Base-by-base conservation (phyloP, 2,113 vertebrate species). In the Hiodon alosoides region DNA sequence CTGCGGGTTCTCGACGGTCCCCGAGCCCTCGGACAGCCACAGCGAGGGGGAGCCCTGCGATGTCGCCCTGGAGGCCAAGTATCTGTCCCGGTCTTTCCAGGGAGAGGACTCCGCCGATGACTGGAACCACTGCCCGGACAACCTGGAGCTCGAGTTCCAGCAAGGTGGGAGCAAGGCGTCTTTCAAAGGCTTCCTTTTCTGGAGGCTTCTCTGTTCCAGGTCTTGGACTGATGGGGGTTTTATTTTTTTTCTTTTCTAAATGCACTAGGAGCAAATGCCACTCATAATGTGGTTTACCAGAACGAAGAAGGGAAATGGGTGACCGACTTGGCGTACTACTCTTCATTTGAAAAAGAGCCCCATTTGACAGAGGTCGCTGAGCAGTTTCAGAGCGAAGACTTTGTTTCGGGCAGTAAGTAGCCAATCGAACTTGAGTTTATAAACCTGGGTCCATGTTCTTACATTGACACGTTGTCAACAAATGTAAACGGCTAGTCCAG, bases 231-330 rank as follows among this genome's bases (percentile, higher is more conserved):
- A 46, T 4, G 16, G 16, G 46, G 9, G 3, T 31, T 9, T 5
- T 58, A 51, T 53, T 10, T 11, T 62, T 54, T 9, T 7, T 13
- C 48, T 53, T 5, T 9, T n/a, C 3, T 69, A 64, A 16, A 59
- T 54, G 89, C 90, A 76, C 72, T 80, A 95, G 94, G 79, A 67
- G 74, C 57, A 52, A 85, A 79, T 76, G 72, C 80, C 48, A 75
- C 87, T 58, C 90, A 93, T 48, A 91, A 79, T 77, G 81, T 99
- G 61, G 93, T 99, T 72, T 98, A 98, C 85, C 94, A 97, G 87
- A 95, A 98, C 80, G 95, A 98, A 86, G 94, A 98, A 9, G 97
- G 96, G 2, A 94, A 88, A 77, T 99, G 97, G 97, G 96, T 98
- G 79, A 99, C 97, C 13, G 95, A 99, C 82, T 90, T 99, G 81